These are phyloP conservation scores for Druceiella hillmani DNA, from an alignment of 2,888 invertebrate genomes.

Conservation along the genomic window DNA sequence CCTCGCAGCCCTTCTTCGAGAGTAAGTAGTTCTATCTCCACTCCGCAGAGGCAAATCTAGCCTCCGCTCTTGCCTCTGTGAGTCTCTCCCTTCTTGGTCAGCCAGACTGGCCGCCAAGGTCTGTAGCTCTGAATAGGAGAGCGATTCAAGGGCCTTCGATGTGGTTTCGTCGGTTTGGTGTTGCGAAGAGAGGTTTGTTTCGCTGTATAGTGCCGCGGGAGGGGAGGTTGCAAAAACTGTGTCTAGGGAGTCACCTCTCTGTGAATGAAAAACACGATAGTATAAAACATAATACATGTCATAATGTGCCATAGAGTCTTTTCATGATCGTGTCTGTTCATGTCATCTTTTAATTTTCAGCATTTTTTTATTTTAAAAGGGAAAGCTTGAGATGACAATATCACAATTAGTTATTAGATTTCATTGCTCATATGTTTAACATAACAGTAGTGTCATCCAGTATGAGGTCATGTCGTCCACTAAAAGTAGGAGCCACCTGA, in stretches of 20 bases:
- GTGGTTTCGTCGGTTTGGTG: slow-evolving; percentile 40
- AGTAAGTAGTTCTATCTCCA: slow-evolving; percentile 45
- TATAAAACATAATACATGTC: background rate
- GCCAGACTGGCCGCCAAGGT: slow-evolving; percentile 38
- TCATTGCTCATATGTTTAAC: too few species aligned
- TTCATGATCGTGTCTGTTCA: too few species aligned
- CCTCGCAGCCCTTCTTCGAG: slow-evolving; percentile 44
- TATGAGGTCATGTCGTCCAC: too few species aligned
- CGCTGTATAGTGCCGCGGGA: slow-evolving; percentile 28
- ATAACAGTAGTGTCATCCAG: too few species aligned
- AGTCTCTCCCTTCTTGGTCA: slow-evolving; percentile 35
- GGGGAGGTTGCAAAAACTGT: slow-evolving; percentile 62
- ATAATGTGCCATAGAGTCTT: slow-evolving; percentile 2
- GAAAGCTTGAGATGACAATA: too few species aligned
- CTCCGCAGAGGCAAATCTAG: slow-evolving; percentile 44
- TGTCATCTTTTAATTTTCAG: too few species aligned
- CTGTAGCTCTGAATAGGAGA: slow-evolving; percentile 43
- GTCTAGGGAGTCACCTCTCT: slow-evolving; percentile 64
- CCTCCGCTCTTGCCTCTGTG: slow-evolving; percentile 29
- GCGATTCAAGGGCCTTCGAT: slow-evolving; percentile 33
- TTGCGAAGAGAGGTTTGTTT: slow-evolving; percentile 27
- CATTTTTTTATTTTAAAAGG: too few species aligned
- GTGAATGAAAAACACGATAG: too few species aligned
- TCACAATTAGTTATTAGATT: too few species aligned
- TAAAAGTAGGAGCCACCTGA: too few species aligned